phyloP scores from a whole-genome alignment of 2,113 vertebrate species.

The Loxodonta africana region DNA sequence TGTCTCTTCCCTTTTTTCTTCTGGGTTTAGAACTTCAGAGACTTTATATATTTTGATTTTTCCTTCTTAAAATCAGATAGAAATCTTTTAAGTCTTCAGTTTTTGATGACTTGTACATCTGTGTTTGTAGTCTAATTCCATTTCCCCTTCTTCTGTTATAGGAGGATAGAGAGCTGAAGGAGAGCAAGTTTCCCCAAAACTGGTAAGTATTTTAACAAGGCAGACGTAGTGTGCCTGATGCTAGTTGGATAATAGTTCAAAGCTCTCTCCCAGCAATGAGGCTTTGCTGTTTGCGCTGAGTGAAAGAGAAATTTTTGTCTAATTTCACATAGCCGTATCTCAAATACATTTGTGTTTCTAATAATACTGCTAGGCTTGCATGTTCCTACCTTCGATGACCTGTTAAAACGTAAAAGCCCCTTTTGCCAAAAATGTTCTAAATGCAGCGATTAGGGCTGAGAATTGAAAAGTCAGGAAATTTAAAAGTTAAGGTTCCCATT shows the following conservation, averaged over 20 bases:
- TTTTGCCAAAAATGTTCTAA: conserved; percentile 65
- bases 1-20: conserved; percentile 20
- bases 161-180: conserved; percentile 86
- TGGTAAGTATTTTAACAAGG: conserved; percentile 83
- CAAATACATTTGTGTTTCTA: conserved; percentile 67
- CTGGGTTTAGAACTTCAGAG: conserved; percentile 60
- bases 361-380: conserved; percentile 50
- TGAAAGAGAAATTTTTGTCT: conserved; percentile 82
- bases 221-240: conserved; percentile 60
- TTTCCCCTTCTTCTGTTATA: conserved; percentile 81
- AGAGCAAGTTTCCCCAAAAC: conserved; percentile 78
- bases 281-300: conserved; percentile 75
- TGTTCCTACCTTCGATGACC: conserved; percentile 63
- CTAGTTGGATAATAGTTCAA: conserved; percentile 56
- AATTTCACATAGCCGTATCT: conserved; percentile 72
- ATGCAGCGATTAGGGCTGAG: conserved; percentile 41
- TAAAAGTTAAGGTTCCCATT: conserved; percentile 66
- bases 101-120: conserved; percentile 70
- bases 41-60: conserved; percentile 58
- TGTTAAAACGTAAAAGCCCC: conserved; percentile 63
- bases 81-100: not conserved
- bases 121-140: conserved; percentile 72
- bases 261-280: conserved; percentile 61
- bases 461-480: conserved; percentile 65
- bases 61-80: conserved; percentile 49